phyloP scores from a whole-genome alignment of 2,113 vertebrate genomes.

The Ptilorrhoa leucosticta region DNA sequence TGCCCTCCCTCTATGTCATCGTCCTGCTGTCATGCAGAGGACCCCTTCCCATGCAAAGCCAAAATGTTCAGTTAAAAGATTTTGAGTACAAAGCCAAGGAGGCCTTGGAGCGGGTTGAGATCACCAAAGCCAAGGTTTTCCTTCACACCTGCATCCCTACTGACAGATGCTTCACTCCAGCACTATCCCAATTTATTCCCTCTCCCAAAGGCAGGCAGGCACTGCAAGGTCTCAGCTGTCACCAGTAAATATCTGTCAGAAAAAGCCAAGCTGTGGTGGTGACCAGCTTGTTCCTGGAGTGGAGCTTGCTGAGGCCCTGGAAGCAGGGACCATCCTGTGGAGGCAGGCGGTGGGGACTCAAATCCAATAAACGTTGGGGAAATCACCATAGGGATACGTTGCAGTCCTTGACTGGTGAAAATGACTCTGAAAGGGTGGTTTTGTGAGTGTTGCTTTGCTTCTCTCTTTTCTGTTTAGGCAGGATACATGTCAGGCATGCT shows the following conservation, averaged over 20 bases:
- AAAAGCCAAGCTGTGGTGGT: not conserved
- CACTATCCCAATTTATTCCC: not conserved
- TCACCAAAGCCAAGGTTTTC: not conserved
- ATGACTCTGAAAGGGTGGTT: not conserved
- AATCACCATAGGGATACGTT: not conserved
- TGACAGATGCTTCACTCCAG: not conserved
- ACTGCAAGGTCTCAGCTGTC: not conserved
- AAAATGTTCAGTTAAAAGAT: not conserved
- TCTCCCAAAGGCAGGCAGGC: not conserved
- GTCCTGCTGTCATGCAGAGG: not conserved
- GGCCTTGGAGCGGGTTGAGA: not conserved
- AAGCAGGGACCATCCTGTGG: not conserved
- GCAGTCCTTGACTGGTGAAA: not conserved
- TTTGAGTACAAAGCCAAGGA: rapidly evolving
- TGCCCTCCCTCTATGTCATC: rapidly evolving
- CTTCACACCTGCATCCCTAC: rapidly evolving
- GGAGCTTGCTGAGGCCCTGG: not conserved
- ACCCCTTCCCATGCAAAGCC: not conserved
- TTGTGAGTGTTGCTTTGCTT: not conserved
- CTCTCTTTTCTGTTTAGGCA: slow-evolving; percentile 69
- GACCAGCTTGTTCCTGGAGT: not conserved
- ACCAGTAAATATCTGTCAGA: not conserved
- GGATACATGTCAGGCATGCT: slow-evolving; percentile 97
- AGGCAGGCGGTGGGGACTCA: not conserved
- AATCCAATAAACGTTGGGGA: not conserved